Conservation (phyloP, 2,888 invertebrate genomes). For the Cephus pulcher region DNA sequence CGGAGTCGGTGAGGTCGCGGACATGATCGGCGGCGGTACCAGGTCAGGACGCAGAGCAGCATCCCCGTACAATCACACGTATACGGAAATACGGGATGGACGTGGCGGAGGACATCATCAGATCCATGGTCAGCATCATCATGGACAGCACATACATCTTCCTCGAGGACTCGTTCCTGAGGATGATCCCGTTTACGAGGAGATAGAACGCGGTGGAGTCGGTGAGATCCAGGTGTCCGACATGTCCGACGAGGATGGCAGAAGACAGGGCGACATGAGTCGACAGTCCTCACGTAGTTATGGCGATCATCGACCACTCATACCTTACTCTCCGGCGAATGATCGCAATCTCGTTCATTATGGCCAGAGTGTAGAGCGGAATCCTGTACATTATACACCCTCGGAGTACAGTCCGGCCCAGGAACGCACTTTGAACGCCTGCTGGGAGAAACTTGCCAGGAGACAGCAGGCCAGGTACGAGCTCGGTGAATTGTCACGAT, state of each 20-base stretch:
- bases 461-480: slow-evolving; percentile 59
- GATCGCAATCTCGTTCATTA: slow-evolving; percentile 68
- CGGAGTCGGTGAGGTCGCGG: slow-evolving; percentile 60
- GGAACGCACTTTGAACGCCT: slow-evolving; percentile 56
- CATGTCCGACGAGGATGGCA: slow-evolving; percentile 83
- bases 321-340: slow-evolving; percentile 79
- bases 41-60: slow-evolving; percentile 66
- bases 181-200: slow-evolving; percentile 86
- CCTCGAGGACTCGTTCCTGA: slow-evolving; percentile 52
- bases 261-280: slow-evolving; percentile 79
- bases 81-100: slow-evolving; percentile 78
- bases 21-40: slow-evolving; percentile 63
- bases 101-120: slow-evolving; percentile 59
- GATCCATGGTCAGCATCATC: slow-evolving; percentile 69
- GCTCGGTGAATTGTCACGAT: slow-evolving; percentile 56
- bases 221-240: slow-evolving; percentile 80
- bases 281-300: slow-evolving; percentile 80
- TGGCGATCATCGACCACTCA: slow-evolving; percentile 84
- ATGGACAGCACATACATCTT: slow-evolving; percentile 70
- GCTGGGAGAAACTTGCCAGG: slow-evolving; percentile 59
- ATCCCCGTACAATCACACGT: slow-evolving; percentile 79
- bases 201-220: slow-evolving; percentile 73
- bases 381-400: slow-evolving; percentile 40
- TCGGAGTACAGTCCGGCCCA: slow-evolving; percentile 53
- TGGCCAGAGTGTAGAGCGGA: slow-evolving; percentile 45